Percentiles rank a stretch among this genome's conserved stretches.
Evolutionary conservation across 2,113 vertebrate genomes (phyloP).

Genomic region (Chloropsis hardwickii): DNA sequence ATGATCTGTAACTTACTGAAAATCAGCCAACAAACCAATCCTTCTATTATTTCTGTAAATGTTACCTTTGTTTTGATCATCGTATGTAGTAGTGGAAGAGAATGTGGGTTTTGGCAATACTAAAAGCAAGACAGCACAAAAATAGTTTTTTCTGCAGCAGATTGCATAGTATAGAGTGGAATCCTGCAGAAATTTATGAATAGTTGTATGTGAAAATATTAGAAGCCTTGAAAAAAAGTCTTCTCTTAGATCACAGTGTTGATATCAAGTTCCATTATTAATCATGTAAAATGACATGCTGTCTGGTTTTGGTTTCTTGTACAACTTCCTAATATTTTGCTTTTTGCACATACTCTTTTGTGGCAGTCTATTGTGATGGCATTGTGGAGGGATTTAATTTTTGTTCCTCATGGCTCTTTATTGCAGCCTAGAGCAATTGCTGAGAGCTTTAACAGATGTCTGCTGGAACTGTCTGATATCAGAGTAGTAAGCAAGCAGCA

Average conservation of each 20-base stretch:
- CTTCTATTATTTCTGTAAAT: background rate
- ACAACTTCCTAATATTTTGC: background rate
- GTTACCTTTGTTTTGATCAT: background rate
- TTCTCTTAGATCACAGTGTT: background rate
- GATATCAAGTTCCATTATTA: background rate
- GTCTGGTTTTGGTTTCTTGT: background rate
- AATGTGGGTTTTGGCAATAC: background rate
- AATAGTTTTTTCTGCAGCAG: background rate
- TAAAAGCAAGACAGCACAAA: background rate
- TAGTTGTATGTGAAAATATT: background rate
- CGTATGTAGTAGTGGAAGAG: background rate
- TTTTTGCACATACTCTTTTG: background rate
- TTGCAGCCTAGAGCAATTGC: background rate
- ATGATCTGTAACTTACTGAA: background rate
- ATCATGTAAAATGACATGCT: background rate
- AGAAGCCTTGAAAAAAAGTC: background rate
- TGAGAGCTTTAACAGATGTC: background rate
- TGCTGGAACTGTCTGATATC: background rate
- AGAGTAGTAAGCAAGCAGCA: background rate
- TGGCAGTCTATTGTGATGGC: background rate
- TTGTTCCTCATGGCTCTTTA: background rate
- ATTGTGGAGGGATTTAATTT: background rate
- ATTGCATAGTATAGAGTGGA: background rate
- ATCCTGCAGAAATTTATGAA: background rate
- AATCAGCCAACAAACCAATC: background rate